Conservation (phyloP, 2,888 invertebrate species). For the Lasius platythorax region DNA sequence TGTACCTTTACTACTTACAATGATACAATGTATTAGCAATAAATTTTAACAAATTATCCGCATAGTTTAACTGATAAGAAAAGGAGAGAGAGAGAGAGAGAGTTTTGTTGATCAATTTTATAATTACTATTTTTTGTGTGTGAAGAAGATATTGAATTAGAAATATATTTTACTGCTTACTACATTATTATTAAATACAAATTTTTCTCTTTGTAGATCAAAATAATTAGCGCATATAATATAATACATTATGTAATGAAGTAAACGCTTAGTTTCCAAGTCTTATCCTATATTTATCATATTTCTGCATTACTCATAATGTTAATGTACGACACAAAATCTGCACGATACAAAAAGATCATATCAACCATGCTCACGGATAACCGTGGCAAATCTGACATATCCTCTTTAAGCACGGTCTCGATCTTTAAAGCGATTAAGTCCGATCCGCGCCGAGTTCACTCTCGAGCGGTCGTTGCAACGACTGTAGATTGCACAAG, state of each 20-base stretch:
- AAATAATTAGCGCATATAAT: neutral
- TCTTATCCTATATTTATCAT: neutral
- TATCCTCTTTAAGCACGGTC: slow-evolving; percentile 74
- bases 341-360: slow-evolving; percentile 24
- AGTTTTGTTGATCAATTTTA: neutral
- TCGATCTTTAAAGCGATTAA: slow-evolving; percentile 75
- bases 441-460: slow-evolving; percentile 67
- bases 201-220: neutral
- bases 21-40: neutral
- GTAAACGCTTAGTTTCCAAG: neutral
- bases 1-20: neutral
- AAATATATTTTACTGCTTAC: neutral
- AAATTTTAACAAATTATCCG: neutral
- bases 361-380: slow-evolving; percentile 34
- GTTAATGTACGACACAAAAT: slow-evolving; percentile 35
- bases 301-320: slow-evolving; percentile 26
- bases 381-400: slow-evolving; percentile 59
- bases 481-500: slow-evolving; percentile 71
- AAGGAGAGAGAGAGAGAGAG: neutral
- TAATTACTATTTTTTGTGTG: neutral
- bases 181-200: neutral
- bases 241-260: neutral
- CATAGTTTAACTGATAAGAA: neutral
- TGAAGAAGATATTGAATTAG: neutral
- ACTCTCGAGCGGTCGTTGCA: slow-evolving; percentile 73